These are phyloP conservation scores for Barypeithes pellucidus DNA, from an alignment of 2,888 invertebrate genomes.

Conservation along the genomic window DNA sequence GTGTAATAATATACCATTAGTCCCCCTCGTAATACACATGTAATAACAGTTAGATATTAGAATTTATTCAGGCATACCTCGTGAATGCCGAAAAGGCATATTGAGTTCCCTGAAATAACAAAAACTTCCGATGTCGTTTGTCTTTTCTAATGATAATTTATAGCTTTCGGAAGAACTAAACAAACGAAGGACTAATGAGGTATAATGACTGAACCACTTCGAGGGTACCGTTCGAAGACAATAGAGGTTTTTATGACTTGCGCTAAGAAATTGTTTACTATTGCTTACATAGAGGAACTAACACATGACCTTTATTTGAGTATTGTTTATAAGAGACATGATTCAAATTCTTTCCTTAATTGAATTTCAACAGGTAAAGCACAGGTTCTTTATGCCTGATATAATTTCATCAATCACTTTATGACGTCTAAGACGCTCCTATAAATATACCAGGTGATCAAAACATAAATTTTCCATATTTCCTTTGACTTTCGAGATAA, in stretches of 20 bases:
- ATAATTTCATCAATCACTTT: too few species aligned
- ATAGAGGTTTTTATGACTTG: constrained; percentile 27
- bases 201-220: constrained; percentile 3
- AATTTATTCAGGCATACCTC: constrained; percentile 9
- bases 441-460: too few species aligned
- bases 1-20: too few species aligned
- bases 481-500: too few species aligned
- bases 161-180: constrained; percentile 37
- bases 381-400: too few species aligned
- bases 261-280: constrained; percentile 18
- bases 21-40: too few species aligned
- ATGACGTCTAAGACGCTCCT: too few species aligned
- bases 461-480: too few species aligned
- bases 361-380: too few species aligned
- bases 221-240: constrained; percentile 32
- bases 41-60: not conserved
- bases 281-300: not conserved
- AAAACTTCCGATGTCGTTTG: constrained; percentile 36
- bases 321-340: not conserved
- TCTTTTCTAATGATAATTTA: constrained; percentile 36
- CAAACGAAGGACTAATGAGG: constrained; percentile 35
- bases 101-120: constrained; percentile 31
- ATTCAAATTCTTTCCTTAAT: too few species aligned
- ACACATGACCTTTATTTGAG: not conserved
- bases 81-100: not conserved